These are phyloP conservation scores for Nephrocerus scutellatus DNA, from an alignment of 2,888 invertebrate genomes.

Conservation along the genomic window DNA sequence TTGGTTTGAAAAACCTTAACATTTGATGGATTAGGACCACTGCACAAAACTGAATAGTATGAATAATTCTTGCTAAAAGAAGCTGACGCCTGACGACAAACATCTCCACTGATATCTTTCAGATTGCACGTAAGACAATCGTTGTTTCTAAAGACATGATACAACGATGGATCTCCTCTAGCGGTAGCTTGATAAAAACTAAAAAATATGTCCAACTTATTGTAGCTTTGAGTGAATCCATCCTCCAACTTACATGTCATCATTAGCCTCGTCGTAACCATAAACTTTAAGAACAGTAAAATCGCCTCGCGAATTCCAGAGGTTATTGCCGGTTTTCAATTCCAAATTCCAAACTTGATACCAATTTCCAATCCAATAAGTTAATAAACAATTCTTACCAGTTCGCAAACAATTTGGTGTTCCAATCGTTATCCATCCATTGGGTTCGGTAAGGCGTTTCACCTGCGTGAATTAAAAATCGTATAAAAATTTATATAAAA, in stretches of 20 bases:
- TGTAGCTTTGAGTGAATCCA: background rate
- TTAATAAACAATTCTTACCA: slow-evolving; percentile 35
- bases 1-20: slow-evolving; percentile 51
- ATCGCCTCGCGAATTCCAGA: slow-evolving; percentile 45
- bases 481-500: background rate
- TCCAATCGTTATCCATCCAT: slow-evolving; percentile 64
- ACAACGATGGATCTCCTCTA: slow-evolving; percentile 57
- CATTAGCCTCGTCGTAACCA: slow-evolving; percentile 56
- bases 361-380: slow-evolving; percentile 49
- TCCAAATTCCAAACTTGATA: slow-evolving; percentile 44
- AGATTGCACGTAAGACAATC: slow-evolving; percentile 66
- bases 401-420: slow-evolving; percentile 46
- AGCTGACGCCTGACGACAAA: slow-evolving; percentile 55
- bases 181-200: slow-evolving; percentile 70
- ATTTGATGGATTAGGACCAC: slow-evolving; percentile 57
- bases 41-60: slow-evolving; percentile 62
- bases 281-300: slow-evolving; percentile 55
- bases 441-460: slow-evolving; percentile 52
- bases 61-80: slow-evolving; percentile 56
- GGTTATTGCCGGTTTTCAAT: slow-evolving; percentile 34
- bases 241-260: slow-evolving; percentile 50
- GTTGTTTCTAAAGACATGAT: slow-evolving; percentile 56
- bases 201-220: slow-evolving; percentile 18
- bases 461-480: slow-evolving; percentile 46
- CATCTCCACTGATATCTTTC: slow-evolving; percentile 52